Evolutionary conservation across 1,140 invertebrate genomes (phyloP).

Genomic region (Artemia franciscana): DNA sequence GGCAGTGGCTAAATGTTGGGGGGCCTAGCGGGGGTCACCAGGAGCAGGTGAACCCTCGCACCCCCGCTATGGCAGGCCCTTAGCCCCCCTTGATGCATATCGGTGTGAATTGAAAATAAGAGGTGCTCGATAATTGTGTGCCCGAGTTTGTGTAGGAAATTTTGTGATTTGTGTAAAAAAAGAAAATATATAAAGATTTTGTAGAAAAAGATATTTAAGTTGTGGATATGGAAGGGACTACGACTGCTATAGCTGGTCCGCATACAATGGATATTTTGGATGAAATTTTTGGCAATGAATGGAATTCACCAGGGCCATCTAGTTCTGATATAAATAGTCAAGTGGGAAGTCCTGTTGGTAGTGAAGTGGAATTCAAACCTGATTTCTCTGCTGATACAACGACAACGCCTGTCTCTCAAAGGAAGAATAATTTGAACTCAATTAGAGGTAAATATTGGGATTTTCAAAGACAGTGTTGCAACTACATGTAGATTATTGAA

Average conservation of each 20-base stretch:
- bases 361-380: conserved; percentile 7
- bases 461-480: not conserved
- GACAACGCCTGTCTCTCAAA: conserved; percentile 4
- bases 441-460: conserved; percentile 8
- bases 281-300: conserved; percentile 10
- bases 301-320: conserved; percentile 7
- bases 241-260: not conserved
- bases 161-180: no score
- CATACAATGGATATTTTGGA: conserved; percentile 11
- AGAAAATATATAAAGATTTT: no score
- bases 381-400: conserved; percentile 10
- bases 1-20: not conserved
- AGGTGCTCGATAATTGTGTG: no score
- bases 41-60: not conserved
- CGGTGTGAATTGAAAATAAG: no score
- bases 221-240: not conserved
- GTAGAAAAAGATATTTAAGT: no score
- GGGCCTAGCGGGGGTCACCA: not conserved
- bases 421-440: conserved; percentile 10
- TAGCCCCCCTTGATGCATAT: no score
- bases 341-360: conserved; percentile 1
- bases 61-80: not conserved
- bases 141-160: no score
- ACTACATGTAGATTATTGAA: not conserved
- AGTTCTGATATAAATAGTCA: conserved; percentile 7